Conservation (phyloP, 2,888 invertebrate species). For the Brachynemurus nebulosus region DNA sequence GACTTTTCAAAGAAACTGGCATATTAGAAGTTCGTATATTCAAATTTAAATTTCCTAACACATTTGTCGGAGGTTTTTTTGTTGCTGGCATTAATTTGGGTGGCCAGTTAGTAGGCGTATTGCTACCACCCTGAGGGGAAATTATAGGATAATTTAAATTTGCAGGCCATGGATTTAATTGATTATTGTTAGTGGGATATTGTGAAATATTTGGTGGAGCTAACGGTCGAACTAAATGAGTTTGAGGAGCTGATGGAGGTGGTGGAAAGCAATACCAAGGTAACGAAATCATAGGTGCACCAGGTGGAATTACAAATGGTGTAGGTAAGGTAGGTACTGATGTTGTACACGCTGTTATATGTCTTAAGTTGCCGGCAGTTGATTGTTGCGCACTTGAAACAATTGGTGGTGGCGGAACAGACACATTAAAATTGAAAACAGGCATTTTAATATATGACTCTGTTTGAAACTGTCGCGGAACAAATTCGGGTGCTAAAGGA, state of each 20-base stretch:
- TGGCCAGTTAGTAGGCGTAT: conserved; percentile 17
- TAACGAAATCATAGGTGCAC: conserved; percentile 14
- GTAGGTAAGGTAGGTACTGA: conserved; percentile 18
- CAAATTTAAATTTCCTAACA: conserved; percentile 7
- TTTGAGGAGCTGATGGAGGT: conserved; percentile 9
- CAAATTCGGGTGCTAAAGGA: conserved; percentile 67
- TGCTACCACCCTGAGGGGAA: conserved; percentile 18
- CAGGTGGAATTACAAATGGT: not conserved
- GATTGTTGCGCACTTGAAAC: conserved; percentile 11
- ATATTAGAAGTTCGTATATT: not conserved
- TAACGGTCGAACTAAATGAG: conserved; percentile 14
- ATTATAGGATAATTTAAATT: conserved; percentile 18
- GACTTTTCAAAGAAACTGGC: conserved; percentile 9
- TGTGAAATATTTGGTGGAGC: conserved; percentile 15
- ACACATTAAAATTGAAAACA: conserved; percentile 9
- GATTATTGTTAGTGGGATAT: conserved; percentile 13
- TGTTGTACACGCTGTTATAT: conserved; percentile 7
- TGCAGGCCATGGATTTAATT: conserved; percentile 19
- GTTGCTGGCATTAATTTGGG: conserved; percentile 15
- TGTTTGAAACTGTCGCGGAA: conserved; percentile 44
- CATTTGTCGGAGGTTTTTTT: conserved; percentile 8
- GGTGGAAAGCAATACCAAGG: conserved; percentile 15
- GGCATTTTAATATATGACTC: conserved; percentile 33
- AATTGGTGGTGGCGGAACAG: not conserved
- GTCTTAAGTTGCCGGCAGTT: conserved; percentile 9